A percentile compares a stretch with the other conserved stretches of the same genome.
These are phyloP conservation scores for Drosophila nigrodunni DNA, from an alignment of 1,140 invertebrate genomes.

Conservation along the genomic window DNA sequence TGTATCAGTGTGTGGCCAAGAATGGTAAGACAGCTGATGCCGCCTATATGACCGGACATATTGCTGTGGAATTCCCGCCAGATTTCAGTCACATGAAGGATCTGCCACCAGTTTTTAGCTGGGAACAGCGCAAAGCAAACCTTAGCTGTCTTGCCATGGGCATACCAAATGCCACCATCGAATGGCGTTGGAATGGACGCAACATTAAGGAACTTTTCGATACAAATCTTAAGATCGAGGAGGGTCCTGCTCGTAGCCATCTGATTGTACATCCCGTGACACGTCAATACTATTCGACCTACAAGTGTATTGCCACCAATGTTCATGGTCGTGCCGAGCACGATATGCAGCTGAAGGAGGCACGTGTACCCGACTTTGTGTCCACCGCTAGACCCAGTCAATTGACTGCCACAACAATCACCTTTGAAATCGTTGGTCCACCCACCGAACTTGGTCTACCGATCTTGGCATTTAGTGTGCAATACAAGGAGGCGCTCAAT, in stretches of 20 bases:
- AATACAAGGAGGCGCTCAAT: conserved; percentile 90
- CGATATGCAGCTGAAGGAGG: conserved; percentile 90
- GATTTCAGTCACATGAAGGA: conserved; percentile 91
- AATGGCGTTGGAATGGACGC: conserved; percentile 89
- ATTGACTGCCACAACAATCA: conserved; percentile 93
- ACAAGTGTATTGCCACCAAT: conserved; percentile 93
- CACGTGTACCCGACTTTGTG: conserved; percentile 86
- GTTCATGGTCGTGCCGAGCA: conserved; percentile 89
- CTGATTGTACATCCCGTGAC: conserved; percentile 89
- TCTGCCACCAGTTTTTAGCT: conserved; percentile 90
- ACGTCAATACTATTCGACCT: conserved; percentile 89
- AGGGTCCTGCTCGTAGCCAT: conserved; percentile 88
- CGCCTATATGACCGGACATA: conserved; percentile 91
- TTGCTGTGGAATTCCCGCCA: conserved; percentile 93
- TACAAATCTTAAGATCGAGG: conserved; percentile 87
- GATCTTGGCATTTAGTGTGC: conserved; percentile 89
- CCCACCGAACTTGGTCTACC: conserved; percentile 90
- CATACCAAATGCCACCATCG: conserved; percentile 95
- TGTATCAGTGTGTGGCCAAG: conserved; percentile 94
- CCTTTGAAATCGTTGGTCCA: conserved; percentile 91
- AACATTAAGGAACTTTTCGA: conserved; percentile 86
- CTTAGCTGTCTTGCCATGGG: conserved; percentile 92
- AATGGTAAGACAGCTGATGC: conserved; percentile 89
- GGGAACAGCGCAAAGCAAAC: conserved; percentile 92
- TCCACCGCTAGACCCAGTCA: conserved; percentile 87